Conservation (phyloP, 2,888 invertebrate genomes). For the Hyposoter dolosus region DNA sequence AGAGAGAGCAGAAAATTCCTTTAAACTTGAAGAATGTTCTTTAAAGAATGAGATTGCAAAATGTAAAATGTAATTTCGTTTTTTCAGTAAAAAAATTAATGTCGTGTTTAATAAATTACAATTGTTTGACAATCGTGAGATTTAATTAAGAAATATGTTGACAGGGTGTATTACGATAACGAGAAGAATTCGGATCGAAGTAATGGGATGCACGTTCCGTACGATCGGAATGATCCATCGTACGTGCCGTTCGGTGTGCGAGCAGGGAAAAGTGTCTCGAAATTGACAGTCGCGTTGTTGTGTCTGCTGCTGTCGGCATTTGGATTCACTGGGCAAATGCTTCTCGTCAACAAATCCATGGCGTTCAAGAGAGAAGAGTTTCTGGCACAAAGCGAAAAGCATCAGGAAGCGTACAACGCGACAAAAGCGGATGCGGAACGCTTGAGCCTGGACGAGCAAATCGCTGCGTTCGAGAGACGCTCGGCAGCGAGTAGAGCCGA, state of each 20-base stretch:
- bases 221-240: conserved; percentile 7
- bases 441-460: conserved; percentile 71
- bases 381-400: conserved; percentile 85
- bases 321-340: conserved; percentile 87
- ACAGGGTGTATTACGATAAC: conserved; percentile 55
- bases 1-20: too few relatives aligned
- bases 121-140: background rate
- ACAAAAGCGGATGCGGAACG: conserved; percentile 86
- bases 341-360: conserved; percentile 87
- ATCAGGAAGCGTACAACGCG: conserved; percentile 86
- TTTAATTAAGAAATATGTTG: background rate
- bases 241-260: conserved; percentile 88
- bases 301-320: conserved; percentile 87
- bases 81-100: background rate
- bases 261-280: conserved; percentile 87
- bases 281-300: conserved; percentile 87
- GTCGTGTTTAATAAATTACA: background rate
- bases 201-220: background rate
- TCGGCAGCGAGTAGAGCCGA: background rate
- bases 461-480: conserved; percentile 33
- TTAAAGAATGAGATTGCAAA: too few relatives aligned
- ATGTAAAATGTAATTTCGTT: background rate
- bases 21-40: too few relatives aligned
- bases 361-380: conserved; percentile 85
- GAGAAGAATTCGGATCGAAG: conserved; percentile 11